Evolutionary conservation across 2,888 invertebrate genomes (phyloP), one percentile per base, ranked within the genome.

Genomic region (Lysandra bellargus): DNA sequence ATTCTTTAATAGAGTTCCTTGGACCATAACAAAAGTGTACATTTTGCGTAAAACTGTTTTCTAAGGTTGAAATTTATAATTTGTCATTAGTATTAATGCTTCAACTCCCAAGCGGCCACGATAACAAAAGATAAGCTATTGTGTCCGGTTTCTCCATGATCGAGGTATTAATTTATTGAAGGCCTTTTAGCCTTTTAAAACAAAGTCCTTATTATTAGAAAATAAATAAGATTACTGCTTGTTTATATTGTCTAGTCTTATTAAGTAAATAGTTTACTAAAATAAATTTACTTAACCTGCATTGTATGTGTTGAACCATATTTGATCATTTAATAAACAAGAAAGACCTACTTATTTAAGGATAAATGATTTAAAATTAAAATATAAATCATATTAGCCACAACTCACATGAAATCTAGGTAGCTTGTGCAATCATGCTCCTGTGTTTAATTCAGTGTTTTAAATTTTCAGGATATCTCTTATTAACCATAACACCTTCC

Each of bases 381-480:
- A 69, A 69, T 37, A 69, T 69, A n/a, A 60, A 60, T n/a, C 5
- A 14, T 53, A 17, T 57, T 14, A 57, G 17, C 17, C 23, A 23
- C 14, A 61, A 7, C 23, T 23, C 4, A 60, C 12, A n/a, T 61
- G 60, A 23, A n/a, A 7, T 61, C 4, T 23, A 61, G 23, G 6
- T 4, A 57, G 57, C 4, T 57, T 57, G 57, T 57, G 5, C 23
- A 33, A 72, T 72, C 6, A n/a, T 37, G 17, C 37, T 69, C 12
- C 30, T 81, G 3, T 9, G 6, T 30, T 12, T 75, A 75, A 23
- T 23, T 30, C 44, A n/a, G 2, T 61, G 5, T 69, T 78, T 77
- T 30, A 33, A 78, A 44, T 81, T 87, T 86, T 4, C 87, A 94
- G 94, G 82, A 84, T 92, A 40, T 88, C 92, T 80, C 86, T 90